Conservation (phyloP, 1,140 invertebrate species). For the Lordiphosa mommai region DNA sequence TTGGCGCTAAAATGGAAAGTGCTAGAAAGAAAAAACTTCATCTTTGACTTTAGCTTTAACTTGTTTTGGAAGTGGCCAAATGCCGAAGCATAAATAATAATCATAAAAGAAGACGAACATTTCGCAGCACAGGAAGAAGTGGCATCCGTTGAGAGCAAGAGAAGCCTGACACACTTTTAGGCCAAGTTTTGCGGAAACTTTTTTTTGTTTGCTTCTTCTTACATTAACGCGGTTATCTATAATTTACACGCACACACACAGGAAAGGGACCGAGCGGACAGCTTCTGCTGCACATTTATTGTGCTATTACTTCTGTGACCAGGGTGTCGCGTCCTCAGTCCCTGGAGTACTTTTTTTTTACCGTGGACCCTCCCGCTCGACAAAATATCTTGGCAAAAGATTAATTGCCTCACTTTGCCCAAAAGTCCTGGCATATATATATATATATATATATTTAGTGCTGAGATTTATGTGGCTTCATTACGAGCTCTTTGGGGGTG, state of each 20-base stretch:
- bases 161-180: slow-evolving; percentile 6
- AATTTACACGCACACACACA: slow-evolving; percentile 68
- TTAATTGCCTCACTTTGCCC: slow-evolving; percentile 55
- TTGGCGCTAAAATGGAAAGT: slow-evolving; percentile 60
- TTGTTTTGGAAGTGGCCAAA: slow-evolving; percentile 5
- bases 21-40: neutral
- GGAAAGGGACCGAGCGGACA: neutral
- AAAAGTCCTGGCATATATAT: slow-evolving; percentile 58
- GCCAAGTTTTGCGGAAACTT: slow-evolving; percentile 9
- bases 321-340: slow-evolving; percentile 21
- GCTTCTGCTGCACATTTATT: slow-evolving; percentile 62
- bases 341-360: slow-evolving; percentile 49
- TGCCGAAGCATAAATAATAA: slow-evolving; percentile 57
- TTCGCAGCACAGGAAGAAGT: slow-evolving; percentile 2
- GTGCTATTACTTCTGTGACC: slow-evolving; percentile 50
- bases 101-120: slow-evolving; percentile 12
- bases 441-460: slow-evolving; percentile 75
- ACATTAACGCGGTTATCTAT: slow-evolving; percentile 76
- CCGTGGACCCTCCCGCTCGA: slow-evolving; percentile 18
- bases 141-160: neutral
- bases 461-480: slow-evolving; percentile 73
- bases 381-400: slow-evolving; percentile 38
- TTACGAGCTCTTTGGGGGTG: slow-evolving; percentile 25
- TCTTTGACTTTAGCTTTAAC: slow-evolving; percentile 29
- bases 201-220: slow-evolving; percentile 17